phyloP scores from a whole-genome alignment of 2,888 invertebrate species.

The Heterodera filipjevi region DNA sequence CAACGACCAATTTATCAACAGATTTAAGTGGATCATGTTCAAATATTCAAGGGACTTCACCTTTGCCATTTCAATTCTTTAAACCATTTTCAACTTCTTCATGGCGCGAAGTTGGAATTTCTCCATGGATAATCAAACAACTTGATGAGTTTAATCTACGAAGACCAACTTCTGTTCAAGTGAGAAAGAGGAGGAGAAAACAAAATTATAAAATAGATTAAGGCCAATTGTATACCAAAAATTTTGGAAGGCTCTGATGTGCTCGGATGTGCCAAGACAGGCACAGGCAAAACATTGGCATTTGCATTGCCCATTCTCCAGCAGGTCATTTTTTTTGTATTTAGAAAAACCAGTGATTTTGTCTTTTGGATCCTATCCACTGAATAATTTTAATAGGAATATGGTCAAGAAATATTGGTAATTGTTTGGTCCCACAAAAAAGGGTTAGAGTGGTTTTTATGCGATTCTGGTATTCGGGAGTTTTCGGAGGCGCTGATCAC shows the following conservation, averaged over 20 bases:
- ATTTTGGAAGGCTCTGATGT: slow-evolving; percentile 75
- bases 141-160: slow-evolving; percentile 52
- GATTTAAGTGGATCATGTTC: background rate
- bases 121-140: slow-evolving; percentile 56
- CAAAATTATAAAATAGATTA: background rate
- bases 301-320: slow-evolving; percentile 74
- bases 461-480: too few relatives aligned
- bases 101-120: slow-evolving; percentile 49
- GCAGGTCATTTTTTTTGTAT: slow-evolving; percentile 47
- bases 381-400: background rate
- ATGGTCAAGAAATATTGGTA: too few relatives aligned
- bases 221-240: slow-evolving; percentile 57
- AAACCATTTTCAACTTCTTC: slow-evolving; percentile 39
- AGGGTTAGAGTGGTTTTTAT: too few relatives aligned
- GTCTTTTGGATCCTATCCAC: too few relatives aligned
- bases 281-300: slow-evolving; percentile 95
- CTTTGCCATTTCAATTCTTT: background rate
- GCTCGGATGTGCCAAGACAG: slow-evolving; percentile 94
- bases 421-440: too few relatives aligned
- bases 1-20: background rate
- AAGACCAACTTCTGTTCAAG: slow-evolving; percentile 60
- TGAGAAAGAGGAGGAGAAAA: too few relatives aligned
- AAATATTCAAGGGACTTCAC: background rate
- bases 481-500: too few relatives aligned
- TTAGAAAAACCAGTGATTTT: too few relatives aligned